Conservation (phyloP, 2,797 vertebrate genomes). For the Ibycter americanus region DNA sequence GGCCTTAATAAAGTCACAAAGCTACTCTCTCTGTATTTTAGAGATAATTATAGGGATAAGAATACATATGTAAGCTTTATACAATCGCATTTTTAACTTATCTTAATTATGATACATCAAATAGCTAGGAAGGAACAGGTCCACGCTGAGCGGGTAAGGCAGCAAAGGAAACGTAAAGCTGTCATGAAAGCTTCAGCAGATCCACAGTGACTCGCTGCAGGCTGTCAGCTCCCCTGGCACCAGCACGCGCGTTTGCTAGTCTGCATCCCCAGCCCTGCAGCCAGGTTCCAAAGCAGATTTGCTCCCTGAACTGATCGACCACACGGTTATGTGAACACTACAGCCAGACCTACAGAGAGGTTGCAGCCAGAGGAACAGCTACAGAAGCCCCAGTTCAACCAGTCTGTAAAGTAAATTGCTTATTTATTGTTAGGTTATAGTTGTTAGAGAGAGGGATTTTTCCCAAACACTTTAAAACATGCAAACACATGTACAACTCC, state of each 20-base stretch:
- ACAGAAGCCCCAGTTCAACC: neutral
- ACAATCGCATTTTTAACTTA: neutral
- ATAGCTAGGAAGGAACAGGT: neutral
- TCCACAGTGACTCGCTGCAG: neutral
- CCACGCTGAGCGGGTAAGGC: neutral
- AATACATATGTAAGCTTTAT: neutral
- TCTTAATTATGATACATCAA: neutral
- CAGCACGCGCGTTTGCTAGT: rapidly evolving
- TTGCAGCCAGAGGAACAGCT: neutral
- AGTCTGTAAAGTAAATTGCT: neutral
- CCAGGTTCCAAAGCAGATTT: rapidly evolving
- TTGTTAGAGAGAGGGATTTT: neutral
- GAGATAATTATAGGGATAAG: neutral
- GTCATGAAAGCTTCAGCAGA: neutral
- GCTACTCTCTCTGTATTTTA: neutral
- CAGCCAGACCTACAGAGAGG: neutral
- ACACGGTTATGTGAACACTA: rapidly evolving
- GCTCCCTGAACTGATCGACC: neutral
- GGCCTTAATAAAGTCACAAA: neutral
- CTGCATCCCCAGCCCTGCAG: neutral
- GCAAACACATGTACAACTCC: neutral
- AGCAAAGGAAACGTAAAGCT: neutral
- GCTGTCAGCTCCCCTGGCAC: neutral
- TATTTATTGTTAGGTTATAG: too few species aligned
- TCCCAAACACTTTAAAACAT: neutral